A percentile compares a stretch with the other conserved stretches of the same genome.
These are phyloP conservation scores for Drosophila cyrtoloma DNA, from an alignment of 2,888 invertebrate species.

Conservation along the genomic window DNA sequence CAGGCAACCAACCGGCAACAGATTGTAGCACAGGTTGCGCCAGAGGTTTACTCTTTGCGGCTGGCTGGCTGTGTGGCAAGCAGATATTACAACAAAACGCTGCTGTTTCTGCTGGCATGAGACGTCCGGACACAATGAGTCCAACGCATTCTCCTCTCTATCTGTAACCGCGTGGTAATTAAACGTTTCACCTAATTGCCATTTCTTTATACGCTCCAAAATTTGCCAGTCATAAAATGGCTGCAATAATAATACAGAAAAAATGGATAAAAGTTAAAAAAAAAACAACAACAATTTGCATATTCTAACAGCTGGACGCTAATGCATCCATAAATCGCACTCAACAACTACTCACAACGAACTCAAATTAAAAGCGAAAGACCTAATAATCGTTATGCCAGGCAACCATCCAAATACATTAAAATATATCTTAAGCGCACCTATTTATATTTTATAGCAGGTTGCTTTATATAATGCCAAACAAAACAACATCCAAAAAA, in stretches of 20 bases:
- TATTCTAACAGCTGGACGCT: conserved; percentile 55
- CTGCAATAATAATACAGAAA: conserved; percentile 21
- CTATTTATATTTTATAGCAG: conserved; percentile 63
- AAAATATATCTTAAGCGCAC: conserved; percentile 52
- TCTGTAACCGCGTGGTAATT: conserved; percentile 49
- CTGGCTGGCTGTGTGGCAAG: conserved; percentile 6
- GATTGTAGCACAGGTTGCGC: conserved; percentile 42
- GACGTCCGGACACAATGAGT: conserved; percentile 31
- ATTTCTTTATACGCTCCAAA: conserved; percentile 61
- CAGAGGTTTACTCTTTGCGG: conserved; percentile 23
- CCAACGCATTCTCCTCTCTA: conserved; percentile 23
- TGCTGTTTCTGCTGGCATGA: conserved; percentile 33
- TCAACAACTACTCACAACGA: conserved; percentile 7
- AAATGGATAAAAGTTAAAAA: conserved; percentile 6
- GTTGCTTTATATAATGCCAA: conserved; percentile 24
- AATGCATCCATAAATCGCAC: conserved; percentile 72
- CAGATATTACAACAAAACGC: conserved; percentile 9
- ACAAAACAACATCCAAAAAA: conserved; percentile 1
- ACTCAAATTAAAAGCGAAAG: conserved; percentile 22
- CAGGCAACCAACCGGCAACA: conserved; percentile 10
- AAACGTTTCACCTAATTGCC: conserved; percentile 70
- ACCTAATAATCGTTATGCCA: conserved; percentile 11
- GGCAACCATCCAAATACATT: conserved; percentile 38
- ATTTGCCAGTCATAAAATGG: conserved; percentile 63
- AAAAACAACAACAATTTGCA: conserved; percentile 24